Percentiles rank a stretch among this genome's conserved stretches.
Evolutionary conservation across 2,113 vertebrate genomes (phyloP).

Genomic region (Embiotoca jacksoni): DNA sequence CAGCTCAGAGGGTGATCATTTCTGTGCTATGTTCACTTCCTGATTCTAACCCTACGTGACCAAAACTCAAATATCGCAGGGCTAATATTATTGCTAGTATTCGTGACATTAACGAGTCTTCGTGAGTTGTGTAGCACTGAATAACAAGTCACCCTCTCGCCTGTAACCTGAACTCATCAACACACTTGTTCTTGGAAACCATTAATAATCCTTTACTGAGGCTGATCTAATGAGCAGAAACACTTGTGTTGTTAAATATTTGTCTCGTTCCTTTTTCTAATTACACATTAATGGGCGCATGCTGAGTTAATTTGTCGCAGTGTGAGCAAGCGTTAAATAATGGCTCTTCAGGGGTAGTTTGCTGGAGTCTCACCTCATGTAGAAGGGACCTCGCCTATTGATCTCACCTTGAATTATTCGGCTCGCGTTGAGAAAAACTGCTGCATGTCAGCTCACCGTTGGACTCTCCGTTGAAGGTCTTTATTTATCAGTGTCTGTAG

Average conservation of each 20-base stretch:
- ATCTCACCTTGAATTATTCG: slow-evolving; percentile 68
- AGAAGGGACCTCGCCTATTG: slow-evolving; percentile 57
- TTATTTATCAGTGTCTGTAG: slow-evolving; percentile 58
- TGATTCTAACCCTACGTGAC: no score
- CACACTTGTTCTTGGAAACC: slow-evolving; percentile 30
- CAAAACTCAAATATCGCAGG: no score
- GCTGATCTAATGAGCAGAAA: slow-evolving; percentile 62
- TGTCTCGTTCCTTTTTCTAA: slow-evolving; percentile 73
- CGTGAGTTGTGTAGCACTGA: no score
- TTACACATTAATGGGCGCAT: slow-evolving; percentile 76
- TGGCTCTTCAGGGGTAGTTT: slow-evolving; percentile 58
- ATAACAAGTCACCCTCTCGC: slow-evolving; percentile 15
- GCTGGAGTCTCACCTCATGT: slow-evolving; percentile 43
- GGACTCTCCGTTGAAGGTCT: slow-evolving; percentile 53
- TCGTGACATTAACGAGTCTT: no score
- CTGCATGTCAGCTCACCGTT: slow-evolving; percentile 47
- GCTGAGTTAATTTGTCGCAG: slow-evolving; percentile 74
- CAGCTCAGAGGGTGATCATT: no score
- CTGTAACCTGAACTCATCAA: slow-evolving; percentile 33
- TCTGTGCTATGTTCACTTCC: no score
- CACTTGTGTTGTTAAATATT: slow-evolving; percentile 69
- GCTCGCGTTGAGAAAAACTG: slow-evolving; percentile 40
- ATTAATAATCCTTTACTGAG: slow-evolving; percentile 45
- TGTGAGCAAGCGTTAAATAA: slow-evolving; percentile 71
- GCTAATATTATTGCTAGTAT: no score